phyloP scores from a whole-genome alignment of 1,140 invertebrate species.

The Drosophila nikananu region DNA sequence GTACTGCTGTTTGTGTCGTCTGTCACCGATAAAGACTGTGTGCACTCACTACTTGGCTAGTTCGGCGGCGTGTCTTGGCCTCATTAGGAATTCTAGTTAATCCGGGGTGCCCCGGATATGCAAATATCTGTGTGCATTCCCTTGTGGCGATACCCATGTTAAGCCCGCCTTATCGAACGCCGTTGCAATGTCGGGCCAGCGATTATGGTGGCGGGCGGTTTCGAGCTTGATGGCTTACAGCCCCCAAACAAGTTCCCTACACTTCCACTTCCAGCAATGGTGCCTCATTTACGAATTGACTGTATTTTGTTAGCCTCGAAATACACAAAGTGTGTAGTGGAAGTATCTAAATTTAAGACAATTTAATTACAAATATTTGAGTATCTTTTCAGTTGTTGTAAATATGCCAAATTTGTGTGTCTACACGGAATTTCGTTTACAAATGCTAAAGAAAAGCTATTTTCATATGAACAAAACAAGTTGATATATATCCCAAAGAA shows the following conservation, averaged over 20 bases:
- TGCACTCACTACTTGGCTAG: conserved; percentile 3
- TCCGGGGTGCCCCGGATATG: conserved; percentile 25
- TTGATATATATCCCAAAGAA: background rate
- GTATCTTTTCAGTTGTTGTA: background rate
- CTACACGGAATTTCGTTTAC: background rate
- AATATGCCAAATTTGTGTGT: background rate
- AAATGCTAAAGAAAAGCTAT: background rate
- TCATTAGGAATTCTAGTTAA: conserved; percentile 25
- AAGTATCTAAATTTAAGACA: too few relatives aligned
- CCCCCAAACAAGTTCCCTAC: conserved; percentile 18
- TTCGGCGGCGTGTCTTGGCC: conserved; percentile 4
- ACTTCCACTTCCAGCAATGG: background rate
- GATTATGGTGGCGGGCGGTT: conserved; percentile 19
- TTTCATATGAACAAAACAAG: background rate
- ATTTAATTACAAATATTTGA: background rate
- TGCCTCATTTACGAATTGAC: background rate
- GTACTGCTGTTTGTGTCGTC: background rate
- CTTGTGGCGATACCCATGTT: conserved; percentile 26
- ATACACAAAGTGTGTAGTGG: background rate
- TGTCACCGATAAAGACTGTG: background rate
- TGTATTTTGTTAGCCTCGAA: background rate
- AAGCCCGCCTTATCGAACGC: conserved; percentile 25
- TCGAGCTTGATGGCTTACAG: conserved; percentile 13
- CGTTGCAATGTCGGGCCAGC: conserved; percentile 30
- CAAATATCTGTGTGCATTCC: conserved; percentile 37